Conservation (phyloP, 2,797 vertebrate genomes). For the Smutsia temminckii region DNA sequence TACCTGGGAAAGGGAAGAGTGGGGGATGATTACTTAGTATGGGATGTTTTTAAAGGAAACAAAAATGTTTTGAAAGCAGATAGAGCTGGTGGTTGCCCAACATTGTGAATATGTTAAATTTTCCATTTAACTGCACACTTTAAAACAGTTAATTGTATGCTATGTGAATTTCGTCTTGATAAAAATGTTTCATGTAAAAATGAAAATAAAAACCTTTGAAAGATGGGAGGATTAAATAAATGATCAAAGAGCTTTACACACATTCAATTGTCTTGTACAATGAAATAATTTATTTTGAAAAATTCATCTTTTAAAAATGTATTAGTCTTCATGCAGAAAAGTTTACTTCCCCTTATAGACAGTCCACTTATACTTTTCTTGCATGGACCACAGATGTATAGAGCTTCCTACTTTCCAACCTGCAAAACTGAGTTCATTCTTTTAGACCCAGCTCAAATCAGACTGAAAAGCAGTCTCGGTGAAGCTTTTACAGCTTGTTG, state of each 20-base stretch:
- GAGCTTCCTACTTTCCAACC: background rate
- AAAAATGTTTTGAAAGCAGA: background rate
- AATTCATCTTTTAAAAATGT: background rate
- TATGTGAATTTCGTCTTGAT: background rate
- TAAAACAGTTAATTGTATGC: background rate
- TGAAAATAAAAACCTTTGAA: background rate
- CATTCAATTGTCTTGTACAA: background rate
- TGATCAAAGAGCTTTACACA: background rate
- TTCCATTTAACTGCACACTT: background rate
- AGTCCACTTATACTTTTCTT: too few relatives aligned
- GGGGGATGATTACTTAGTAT: background rate
- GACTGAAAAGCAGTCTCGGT: background rate
- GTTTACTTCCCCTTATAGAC: background rate
- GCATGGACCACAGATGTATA: background rate
- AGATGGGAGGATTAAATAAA: background rate
- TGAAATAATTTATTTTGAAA: background rate
- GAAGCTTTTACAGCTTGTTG: background rate
- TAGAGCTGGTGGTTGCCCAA: background rate
- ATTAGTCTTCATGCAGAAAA: background rate
- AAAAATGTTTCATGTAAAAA: background rate
- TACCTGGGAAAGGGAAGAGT: fast-evolving
- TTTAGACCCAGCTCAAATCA: background rate
- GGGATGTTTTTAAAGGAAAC: background rate
- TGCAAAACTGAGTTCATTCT: background rate
- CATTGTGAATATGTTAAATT: background rate